phyloP scores from a whole-genome alignment of 2,888 invertebrate species.

The Camponotus fellah region DNA sequence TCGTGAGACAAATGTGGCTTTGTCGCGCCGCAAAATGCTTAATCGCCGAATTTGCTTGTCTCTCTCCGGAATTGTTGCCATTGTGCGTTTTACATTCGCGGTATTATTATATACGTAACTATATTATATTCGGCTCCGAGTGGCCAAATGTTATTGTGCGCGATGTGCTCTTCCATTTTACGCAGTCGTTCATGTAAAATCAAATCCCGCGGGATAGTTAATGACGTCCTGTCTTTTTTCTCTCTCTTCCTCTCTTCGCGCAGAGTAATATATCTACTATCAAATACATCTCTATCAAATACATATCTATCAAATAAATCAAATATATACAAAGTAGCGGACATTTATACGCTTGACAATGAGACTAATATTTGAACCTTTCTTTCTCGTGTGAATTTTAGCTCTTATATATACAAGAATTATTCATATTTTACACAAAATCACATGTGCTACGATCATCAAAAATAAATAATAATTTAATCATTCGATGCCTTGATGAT shows the following conservation, averaged over 20 bases:
- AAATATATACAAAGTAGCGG: neutral
- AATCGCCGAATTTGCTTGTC: conserved; percentile 29
- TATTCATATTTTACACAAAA: conserved; percentile 21
- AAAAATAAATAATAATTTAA: neutral
- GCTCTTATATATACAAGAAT: neutral
- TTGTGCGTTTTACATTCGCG: conserved; percentile 28
- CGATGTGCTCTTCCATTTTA: conserved; percentile 33
- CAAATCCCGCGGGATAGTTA: conserved; percentile 30
- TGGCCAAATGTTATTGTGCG: conserved; percentile 17
- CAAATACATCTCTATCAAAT: neutral
- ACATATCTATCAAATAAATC: too few species aligned
- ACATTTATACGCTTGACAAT: neutral
- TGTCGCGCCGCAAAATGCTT: conserved; percentile 27
- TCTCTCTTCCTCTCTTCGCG: neutral
- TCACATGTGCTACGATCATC: neutral
- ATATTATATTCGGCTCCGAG: conserved; percentile 23
- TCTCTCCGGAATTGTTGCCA: conserved; percentile 29
- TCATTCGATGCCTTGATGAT: neutral
- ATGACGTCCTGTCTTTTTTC: conserved; percentile 41
- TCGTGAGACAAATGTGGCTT: conserved; percentile 1
- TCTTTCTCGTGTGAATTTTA: neutral
- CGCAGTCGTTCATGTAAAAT: conserved; percentile 36
- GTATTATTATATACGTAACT: conserved; percentile 17
- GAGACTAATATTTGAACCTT: conserved; percentile 2
- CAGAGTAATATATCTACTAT: conserved; percentile 40